Base-by-base conservation (phyloP, 1,140 invertebrate species). In the Polypedilum vanderplanki region DNA sequence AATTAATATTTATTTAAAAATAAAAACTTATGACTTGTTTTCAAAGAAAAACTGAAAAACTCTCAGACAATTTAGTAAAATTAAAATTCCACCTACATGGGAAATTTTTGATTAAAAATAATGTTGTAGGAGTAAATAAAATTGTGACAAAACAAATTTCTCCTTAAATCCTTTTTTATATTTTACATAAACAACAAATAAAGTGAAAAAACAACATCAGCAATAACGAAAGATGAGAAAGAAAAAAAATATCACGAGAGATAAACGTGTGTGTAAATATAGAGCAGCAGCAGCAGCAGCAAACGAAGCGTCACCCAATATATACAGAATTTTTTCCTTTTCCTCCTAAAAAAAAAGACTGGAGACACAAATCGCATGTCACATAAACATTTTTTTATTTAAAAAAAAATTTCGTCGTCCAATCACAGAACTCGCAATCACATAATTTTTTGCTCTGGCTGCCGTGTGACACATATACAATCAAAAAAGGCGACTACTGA, bases 351-450 rank as follows among this genome's bases (percentile, higher is more conserved):
- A 33, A n/a, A 46, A 57, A 57, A 57, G 12, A 70, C 17, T 70
- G 65, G 65, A 70, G 65, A 70, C 65, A 70, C 65, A 22, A 70
- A 70, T 70, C 65, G 65, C 65, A 70, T 70, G 65, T 70, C 65
- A 70, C 65, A 70, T 70, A 22, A 70, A 70, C 20, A 20, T 70
- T 70, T 70, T 70, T 70, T 22, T 70, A 20, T 8, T 20, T 70
- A 20, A 70, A 70, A 70, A 70, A 70, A 70, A 70, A n/a, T n/a
- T 18, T 57, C 46, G 65, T 70, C 65, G 65, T 70, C 65, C 65
- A 70, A 70, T 70, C 65, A 70, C 65, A 70, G 20, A 18, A 22
- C 65, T 70, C 65, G 20, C 65, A 70, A 70, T 70, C 65, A 70
- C 65, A 70, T 12, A 57, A 57, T 57, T n/a, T n/a, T n/a, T 33